A percentile compares a stretch with the other conserved stretches of the same genome.
Conservation (phyloP, 2,888 invertebrate species). For the Scaptomyza caliginosa region DNA sequence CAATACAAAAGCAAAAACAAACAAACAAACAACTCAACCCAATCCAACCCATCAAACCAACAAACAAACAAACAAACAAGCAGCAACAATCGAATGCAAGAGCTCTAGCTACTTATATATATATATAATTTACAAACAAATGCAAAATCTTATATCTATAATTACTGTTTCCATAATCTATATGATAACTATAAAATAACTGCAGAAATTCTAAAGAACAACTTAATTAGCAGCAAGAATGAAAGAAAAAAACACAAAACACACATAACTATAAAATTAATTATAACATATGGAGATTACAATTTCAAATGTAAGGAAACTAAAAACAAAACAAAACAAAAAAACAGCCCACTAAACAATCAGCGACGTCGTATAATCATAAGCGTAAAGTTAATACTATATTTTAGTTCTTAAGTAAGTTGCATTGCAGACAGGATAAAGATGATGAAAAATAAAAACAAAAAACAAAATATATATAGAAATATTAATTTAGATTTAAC, state of each 20-base stretch:
- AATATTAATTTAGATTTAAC: slow-evolving; percentile 36
- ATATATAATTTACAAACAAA: slow-evolving; percentile 7
- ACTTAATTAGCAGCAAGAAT: slow-evolving; percentile 18
- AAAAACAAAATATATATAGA: slow-evolving; percentile 8
- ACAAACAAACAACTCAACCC: not conserved
- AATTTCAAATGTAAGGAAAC: slow-evolving; percentile 20
- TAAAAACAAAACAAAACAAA: slow-evolving; percentile 39
- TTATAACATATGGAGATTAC: slow-evolving; percentile 30
- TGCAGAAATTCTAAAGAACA: slow-evolving; percentile 31
- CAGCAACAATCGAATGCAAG: slow-evolving; percentile 72
- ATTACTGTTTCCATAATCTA: slow-evolving; percentile 31
- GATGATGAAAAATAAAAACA: slow-evolving; percentile 7
- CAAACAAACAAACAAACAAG: slow-evolving; percentile 9
- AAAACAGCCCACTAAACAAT: slow-evolving; percentile 73
- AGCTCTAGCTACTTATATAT: slow-evolving; percentile 59
- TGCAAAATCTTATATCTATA: slow-evolving; percentile 6
- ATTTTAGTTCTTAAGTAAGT: slow-evolving; percentile 55
- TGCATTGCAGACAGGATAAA: slow-evolving; percentile 59
- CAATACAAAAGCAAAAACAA: slow-evolving; percentile 12
- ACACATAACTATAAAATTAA: slow-evolving; percentile 28
- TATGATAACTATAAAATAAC: slow-evolving; percentile 10
- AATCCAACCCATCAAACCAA: slow-evolving; percentile 50
- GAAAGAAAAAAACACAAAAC: slow-evolving; percentile 1
- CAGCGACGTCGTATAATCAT: slow-evolving; percentile 75
- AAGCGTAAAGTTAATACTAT: slow-evolving; percentile 77